Conservation (phyloP, 2,888 invertebrate species). For the Graphium colonna region DNA sequence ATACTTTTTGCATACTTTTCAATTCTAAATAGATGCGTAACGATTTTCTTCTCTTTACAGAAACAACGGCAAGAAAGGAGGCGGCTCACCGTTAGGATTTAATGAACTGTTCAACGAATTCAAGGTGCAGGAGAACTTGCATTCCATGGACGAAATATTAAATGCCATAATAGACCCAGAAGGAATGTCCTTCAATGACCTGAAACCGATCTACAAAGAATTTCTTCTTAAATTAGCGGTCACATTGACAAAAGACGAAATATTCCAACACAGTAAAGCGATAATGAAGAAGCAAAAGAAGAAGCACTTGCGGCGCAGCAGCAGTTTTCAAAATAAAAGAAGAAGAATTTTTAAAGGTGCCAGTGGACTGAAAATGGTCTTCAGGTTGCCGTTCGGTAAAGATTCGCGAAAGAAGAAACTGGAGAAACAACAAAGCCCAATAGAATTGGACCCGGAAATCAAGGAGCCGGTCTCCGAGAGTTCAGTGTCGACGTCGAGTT, state of each 20-base stretch:
- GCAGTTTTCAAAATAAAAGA: conserved; percentile 77
- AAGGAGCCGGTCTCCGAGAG: conserved; percentile 75
- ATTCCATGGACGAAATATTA: conserved; percentile 92
- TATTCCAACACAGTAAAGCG: conserved; percentile 92
- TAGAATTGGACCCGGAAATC: conserved; percentile 43
- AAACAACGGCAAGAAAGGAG: conserved; percentile 82
- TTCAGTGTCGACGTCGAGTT: conserved; percentile 82
- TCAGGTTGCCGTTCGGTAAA: conserved; percentile 80
- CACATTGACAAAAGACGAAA: conserved; percentile 94
- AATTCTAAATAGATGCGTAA: background rate
- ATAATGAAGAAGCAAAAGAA: conserved; percentile 93
- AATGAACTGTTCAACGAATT: conserved; percentile 93
- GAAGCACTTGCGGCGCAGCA: conserved; percentile 81
- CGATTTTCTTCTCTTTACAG: conserved; percentile 54
- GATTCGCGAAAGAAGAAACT: conserved; percentile 57
- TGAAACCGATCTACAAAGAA: conserved; percentile 95
- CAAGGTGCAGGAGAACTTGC: conserved; percentile 91
- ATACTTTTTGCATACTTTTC: conserved; percentile 1
- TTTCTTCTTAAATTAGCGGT: conserved; percentile 92
- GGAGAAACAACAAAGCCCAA: conserved; percentile 40
- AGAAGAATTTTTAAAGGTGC: conserved; percentile 81
- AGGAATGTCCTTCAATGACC: conserved; percentile 95
- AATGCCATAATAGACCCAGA: conserved; percentile 94
- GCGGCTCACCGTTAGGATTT: conserved; percentile 91
- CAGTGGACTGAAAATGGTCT: conserved; percentile 82